Conservation (phyloP, 2,888 invertebrate genomes). For the Sphaerophoria taeniata region DNA sequence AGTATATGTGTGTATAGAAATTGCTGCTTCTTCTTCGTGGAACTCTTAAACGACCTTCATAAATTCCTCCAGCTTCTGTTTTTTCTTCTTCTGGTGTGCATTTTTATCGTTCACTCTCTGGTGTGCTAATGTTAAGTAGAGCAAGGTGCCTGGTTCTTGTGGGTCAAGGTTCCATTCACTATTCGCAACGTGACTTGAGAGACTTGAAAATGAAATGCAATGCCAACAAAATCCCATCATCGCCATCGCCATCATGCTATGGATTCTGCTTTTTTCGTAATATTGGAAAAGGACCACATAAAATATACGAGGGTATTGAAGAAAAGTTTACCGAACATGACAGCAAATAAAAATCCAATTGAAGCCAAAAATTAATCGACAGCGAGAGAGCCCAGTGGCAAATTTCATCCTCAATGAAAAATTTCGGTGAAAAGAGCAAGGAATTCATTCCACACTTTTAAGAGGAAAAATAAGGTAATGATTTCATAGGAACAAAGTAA, state of each 20-base stretch:
- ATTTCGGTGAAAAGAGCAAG: too few relatives aligned
- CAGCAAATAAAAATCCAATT: conserved; percentile 64
- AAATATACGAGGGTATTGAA: conserved; percentile 18
- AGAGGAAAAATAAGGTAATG: too few relatives aligned
- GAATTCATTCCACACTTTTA: too few relatives aligned
- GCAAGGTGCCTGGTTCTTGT: conserved; percentile 52
- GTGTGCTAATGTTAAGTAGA: conserved; percentile 49
- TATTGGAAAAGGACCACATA: conserved; percentile 15
- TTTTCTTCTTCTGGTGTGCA: conserved; percentile 23
- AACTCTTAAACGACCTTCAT: conserved; percentile 46
- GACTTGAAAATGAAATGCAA: conserved; percentile 29
- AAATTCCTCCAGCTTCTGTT: conserved; percentile 20
- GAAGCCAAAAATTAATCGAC: conserved; percentile 64
- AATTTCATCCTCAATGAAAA: conserved; percentile 19
- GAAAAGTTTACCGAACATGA: conserved; percentile 64
- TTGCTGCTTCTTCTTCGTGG: neutral
- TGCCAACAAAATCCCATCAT: conserved; percentile 15
- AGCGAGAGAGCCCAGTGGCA: neutral
- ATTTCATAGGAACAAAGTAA: too few relatives aligned
- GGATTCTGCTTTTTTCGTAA: conserved; percentile 1
- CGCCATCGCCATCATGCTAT: neutral
- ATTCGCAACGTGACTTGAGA: conserved; percentile 65
- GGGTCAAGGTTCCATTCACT: conserved; percentile 63
- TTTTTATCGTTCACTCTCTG: conserved; percentile 44
- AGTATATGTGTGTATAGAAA: neutral